phyloP scores from a whole-genome alignment of 2,797 vertebrate species.

The Perodicticus potto region DNA sequence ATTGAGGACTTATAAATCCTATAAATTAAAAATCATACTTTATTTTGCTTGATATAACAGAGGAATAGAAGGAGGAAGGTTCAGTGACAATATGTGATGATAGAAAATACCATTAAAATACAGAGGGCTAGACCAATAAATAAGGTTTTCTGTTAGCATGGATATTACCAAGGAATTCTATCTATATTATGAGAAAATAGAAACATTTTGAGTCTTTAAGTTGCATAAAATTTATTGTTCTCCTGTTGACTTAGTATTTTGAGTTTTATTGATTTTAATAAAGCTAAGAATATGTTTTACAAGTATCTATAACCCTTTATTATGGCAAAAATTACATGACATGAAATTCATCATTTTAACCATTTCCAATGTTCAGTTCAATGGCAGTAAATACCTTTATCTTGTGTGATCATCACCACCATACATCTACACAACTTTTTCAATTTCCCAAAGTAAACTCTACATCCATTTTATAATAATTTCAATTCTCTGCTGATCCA shows the following conservation, averaged over 20 bases:
- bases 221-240: neutral
- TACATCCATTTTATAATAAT: neutral
- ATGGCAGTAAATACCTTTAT: neutral
- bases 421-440: neutral
- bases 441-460: neutral
- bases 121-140: neutral
- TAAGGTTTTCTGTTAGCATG: neutral
- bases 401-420: neutral
- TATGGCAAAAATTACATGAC: neutral
- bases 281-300: neutral
- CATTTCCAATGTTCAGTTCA: neutral
- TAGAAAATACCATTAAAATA: neutral
- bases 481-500: accelerated
- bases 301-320: neutral
- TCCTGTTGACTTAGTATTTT: neutral
- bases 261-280: constrained; percentile 5
- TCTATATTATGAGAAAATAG: neutral
- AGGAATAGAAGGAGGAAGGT: neutral
- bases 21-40: neutral
- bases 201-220: neutral
- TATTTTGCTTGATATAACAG: neutral
- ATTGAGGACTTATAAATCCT: neutral
- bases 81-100: neutral
- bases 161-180: neutral
- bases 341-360: neutral